phyloP scores from a whole-genome alignment of 92 coral and sea anemone species.

The Galaxea fascicularis region DNA sequence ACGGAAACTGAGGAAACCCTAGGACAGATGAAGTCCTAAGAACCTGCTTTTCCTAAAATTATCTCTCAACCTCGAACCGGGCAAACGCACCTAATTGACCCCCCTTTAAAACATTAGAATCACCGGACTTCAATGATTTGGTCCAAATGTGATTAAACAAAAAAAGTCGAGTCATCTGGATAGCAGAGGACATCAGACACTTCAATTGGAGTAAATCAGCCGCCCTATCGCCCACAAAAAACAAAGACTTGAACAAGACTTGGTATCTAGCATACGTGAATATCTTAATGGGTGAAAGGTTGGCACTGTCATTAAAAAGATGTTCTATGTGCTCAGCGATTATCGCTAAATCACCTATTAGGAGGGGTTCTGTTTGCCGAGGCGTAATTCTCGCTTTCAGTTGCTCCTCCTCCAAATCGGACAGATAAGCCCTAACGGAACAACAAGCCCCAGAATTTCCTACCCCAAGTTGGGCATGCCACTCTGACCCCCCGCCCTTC shows the following conservation, averaged over 20 bases:
- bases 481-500: constrained; percentile 47
- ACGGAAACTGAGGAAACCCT: neutral
- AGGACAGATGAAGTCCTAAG: neutral
- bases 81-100: constrained; percentile 13
- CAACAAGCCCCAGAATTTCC: constrained; percentile 54
- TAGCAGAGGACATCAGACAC: neutral
- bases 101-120: constrained; percentile 36
- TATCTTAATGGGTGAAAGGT: neutral
- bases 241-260: constrained; percentile 11
- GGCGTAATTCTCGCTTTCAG: constrained; percentile 23
- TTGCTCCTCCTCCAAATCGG: constrained; percentile 53
- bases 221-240: constrained; percentile 34
- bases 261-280: constrained; percentile 28
- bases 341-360: neutral
- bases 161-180: constrained; percentile 32
- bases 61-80: constrained; percentile 27
- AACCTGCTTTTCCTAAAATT: constrained; percentile 9
- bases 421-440: constrained; percentile 32
- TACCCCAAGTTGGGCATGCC: constrained; percentile 45
- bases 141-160: constrained; percentile 43
- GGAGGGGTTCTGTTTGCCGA: constrained; percentile 11
- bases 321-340: neutral
- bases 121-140: constrained; percentile 43
- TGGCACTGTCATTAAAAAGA: neutral
- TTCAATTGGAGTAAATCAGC: constrained; percentile 4